Evolutionary conservation across 2,113 vertebrate species (phyloP).

Genomic region (Hyaena hyaena): DNA sequence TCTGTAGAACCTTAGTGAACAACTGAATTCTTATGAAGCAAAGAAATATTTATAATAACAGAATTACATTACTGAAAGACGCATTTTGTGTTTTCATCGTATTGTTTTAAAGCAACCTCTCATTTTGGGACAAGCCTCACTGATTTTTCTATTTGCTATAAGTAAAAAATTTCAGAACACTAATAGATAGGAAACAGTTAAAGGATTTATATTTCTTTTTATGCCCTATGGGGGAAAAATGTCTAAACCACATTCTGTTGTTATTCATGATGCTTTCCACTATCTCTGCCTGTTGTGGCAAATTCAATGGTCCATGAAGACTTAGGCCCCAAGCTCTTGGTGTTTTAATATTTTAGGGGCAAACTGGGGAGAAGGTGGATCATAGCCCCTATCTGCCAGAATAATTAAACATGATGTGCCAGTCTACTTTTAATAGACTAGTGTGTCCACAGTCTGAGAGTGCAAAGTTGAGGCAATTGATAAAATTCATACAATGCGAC

Average conservation of each 20-base stretch:
- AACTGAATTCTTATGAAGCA: background rate
- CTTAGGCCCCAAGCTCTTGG: background rate
- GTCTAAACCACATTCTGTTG: background rate
- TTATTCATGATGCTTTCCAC: background rate
- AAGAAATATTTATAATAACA: background rate
- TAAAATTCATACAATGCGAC: background rate
- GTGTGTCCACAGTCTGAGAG: background rate
- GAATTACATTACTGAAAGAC: background rate
- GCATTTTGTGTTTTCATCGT: slow-evolving; percentile 11
- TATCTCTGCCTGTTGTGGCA: background rate
- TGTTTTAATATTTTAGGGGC: background rate
- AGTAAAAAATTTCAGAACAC: background rate
- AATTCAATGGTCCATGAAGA: background rate
- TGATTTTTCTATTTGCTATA: slow-evolving; percentile 2
- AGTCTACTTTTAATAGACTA: background rate
- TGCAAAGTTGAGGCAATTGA: background rate
- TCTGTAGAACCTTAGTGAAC: background rate
- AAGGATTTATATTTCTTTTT: background rate
- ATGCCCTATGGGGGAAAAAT: background rate
- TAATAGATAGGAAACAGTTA: background rate
- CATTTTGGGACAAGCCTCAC: background rate
- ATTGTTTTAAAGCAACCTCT: background rate
- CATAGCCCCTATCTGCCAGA: background rate
- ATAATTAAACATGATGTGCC: background rate
- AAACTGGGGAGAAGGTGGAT: background rate